Evolutionary conservation across 2,113 vertebrate species (phyloP).

Genomic region (Phaethornis superciliosus): DNA sequence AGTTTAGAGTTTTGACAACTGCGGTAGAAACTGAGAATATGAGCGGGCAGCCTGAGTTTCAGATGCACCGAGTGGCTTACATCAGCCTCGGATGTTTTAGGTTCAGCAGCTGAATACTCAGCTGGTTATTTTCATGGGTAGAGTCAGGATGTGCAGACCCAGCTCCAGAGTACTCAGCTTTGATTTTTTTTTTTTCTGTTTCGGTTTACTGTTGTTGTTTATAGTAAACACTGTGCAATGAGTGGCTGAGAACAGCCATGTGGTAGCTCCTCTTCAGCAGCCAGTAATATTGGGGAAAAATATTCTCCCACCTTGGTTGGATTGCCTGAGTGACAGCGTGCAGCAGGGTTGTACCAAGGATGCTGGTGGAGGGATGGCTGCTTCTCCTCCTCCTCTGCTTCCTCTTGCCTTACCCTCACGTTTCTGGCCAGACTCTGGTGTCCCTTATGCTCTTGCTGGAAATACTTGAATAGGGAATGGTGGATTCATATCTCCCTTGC

Average conservation of each 20-base stretch:
- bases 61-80: background rate
- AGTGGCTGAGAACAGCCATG: constrained; percentile 60
- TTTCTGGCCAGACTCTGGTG: background rate
- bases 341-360: background rate
- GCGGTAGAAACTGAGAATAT: background rate
- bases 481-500: background rate
- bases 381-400: background rate
- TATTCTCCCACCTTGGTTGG: background rate
- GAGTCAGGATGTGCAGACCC: background rate
- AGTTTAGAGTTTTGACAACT: background rate
- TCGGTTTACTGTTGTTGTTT: constrained; percentile 64
- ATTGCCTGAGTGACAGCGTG: background rate
- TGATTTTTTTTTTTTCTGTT: background rate
- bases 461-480: background rate
- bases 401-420: background rate
- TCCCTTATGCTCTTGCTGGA: background rate
- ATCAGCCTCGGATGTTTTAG: background rate
- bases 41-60: background rate
- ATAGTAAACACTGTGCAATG: background rate
- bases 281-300: constrained; percentile 30
- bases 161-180: background rate
- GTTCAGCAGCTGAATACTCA: background rate
- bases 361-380: fast-evolving
- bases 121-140: background rate
- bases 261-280: constrained; percentile 19